Evolutionary conservation across 2,113 vertebrate species (phyloP), one percentile per base, ranked within the genome.

Genomic region (Osmerus mordax): DNA sequence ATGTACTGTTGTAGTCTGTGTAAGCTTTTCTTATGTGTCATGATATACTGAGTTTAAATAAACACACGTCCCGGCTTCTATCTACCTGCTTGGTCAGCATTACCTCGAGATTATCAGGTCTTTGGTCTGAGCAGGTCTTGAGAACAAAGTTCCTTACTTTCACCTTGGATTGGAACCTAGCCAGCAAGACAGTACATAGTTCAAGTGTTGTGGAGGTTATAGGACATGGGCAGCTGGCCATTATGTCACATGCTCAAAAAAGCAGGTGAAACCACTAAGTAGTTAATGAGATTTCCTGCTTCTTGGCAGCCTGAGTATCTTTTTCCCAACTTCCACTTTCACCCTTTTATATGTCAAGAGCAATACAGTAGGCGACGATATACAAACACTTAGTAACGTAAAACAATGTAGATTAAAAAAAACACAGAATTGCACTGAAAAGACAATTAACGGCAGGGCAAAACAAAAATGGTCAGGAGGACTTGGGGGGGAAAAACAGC

Each of bases 201-300:
- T 1, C 32, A 36, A 36, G 4, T 47, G 41, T 47, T 47, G 8
- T 64, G 62, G 29, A 3, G 8, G 23, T 64, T 11, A 36, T 16
- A 36, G 28, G 55, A 7, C 8, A 1, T 23, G 4, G 47, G 41
- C n/a, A 61, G 32, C 47, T 58, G 29, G 59, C 55, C 23, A 54
- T 82, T 78, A 47, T 36, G 3, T 78, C 80, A 85, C 59, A 71
- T 2, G 76, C 72, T 79, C 4, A 73, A 80, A 87, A 85, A 78
- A 69, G 66, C 76, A 83, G 83, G 77, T 64, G 78, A 72, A 69
- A 66, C 29, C 11, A 23, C 61, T 87, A 81, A 88, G 86, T 59
- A 63, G 81, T 69, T 86, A 83, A 88, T 75, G 14, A 66, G 82
- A 88, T 89, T 62, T 71, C 76, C 55, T 78, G 3, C 0, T 59